These are phyloP conservation scores for Athripsodes cinereus DNA, from an alignment of 2,888 invertebrate species.

Conservation along the genomic window DNA sequence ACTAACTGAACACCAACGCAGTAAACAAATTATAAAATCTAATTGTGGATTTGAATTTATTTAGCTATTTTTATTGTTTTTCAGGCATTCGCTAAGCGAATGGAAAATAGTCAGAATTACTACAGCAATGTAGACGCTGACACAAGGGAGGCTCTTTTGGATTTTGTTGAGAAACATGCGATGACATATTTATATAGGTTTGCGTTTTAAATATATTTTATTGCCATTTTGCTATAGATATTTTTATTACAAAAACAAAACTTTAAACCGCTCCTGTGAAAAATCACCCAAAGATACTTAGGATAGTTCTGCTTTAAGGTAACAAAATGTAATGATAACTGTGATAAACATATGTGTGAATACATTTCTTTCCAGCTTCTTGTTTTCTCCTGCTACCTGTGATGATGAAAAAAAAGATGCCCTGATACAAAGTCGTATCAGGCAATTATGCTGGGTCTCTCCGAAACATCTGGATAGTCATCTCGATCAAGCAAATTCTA, in stretches of 20 bases:
- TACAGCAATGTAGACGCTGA: conserved; percentile 64
- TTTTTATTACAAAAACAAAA: no score
- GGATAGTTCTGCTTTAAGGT: no score
- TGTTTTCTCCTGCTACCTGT: conserved; percentile 86
- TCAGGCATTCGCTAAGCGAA: conserved; percentile 62
- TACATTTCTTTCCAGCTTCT: conserved; percentile 50
- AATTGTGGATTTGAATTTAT: no score
- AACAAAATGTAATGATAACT: not conserved
- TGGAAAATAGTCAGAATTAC: conserved; percentile 62
- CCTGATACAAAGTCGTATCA: conserved; percentile 86
- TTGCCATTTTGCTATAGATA: not conserved
- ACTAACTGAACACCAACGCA: no score
- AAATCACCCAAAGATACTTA: no score
- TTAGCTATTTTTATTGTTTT: no score
- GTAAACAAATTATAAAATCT: no score
- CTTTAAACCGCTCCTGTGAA: no score
- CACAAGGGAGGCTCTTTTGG: conserved; percentile 74
- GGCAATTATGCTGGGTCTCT: conserved; percentile 95
- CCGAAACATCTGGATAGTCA: conserved; percentile 89
- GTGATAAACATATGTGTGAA: no score
- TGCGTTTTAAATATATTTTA: not conserved
- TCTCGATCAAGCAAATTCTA: conserved; percentile 77
- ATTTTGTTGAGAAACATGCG: conserved; percentile 90
- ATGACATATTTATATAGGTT: conserved; percentile 86
- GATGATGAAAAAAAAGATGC: conserved; percentile 94